phyloP scores from a whole-genome alignment of 2,888 invertebrate genomes.

The Ctena decussata region DNA sequence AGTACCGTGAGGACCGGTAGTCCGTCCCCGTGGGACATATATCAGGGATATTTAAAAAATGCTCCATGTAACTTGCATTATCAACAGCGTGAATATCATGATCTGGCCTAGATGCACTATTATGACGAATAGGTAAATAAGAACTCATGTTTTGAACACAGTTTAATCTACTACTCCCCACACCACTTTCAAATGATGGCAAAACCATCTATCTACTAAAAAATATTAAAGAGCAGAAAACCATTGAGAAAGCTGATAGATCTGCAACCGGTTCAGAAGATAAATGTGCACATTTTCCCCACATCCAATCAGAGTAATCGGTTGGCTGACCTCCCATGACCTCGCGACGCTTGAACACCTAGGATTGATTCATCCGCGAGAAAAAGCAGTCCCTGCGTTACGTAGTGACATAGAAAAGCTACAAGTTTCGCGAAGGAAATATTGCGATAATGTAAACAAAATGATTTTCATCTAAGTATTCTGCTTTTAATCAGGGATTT shows the following conservation, averaged over 20 bases:
- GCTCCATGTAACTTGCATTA: slow-evolving; percentile 82
- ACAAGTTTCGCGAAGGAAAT: slow-evolving; percentile 68
- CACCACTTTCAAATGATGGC: slow-evolving; percentile 72
- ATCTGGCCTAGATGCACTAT: slow-evolving; percentile 67
- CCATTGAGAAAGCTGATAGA: slow-evolving; percentile 75
- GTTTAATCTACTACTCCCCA: slow-evolving; percentile 64
- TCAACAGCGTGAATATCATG: slow-evolving; percentile 77
- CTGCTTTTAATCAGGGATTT: slow-evolving; percentile 49
- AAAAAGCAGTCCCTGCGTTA: slow-evolving; percentile 79
- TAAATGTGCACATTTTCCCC: slow-evolving; percentile 80
- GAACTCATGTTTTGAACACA: slow-evolving; percentile 80
- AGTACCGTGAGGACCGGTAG: slow-evolving; percentile 80
- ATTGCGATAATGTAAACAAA: slow-evolving; percentile 77
- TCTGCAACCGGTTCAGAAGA: slow-evolving; percentile 76
- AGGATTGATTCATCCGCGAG: slow-evolving; percentile 76
- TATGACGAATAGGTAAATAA: slow-evolving; percentile 82
- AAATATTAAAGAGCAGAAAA: slow-evolving; percentile 79
- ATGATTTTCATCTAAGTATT: slow-evolving; percentile 64
- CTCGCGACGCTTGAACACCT: slow-evolving; percentile 75
- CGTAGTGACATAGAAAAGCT: slow-evolving; percentile 71
- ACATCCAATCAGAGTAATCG: slow-evolving; percentile 79
- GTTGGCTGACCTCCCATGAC: slow-evolving; percentile 77
- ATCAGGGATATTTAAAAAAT: slow-evolving; percentile 84
- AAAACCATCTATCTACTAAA: slow-evolving; percentile 79
- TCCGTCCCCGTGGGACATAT: slow-evolving; percentile 81